Conservation (phyloP, 1,140 invertebrate species). For the Bursaphelenchus mucronatus region DNA sequence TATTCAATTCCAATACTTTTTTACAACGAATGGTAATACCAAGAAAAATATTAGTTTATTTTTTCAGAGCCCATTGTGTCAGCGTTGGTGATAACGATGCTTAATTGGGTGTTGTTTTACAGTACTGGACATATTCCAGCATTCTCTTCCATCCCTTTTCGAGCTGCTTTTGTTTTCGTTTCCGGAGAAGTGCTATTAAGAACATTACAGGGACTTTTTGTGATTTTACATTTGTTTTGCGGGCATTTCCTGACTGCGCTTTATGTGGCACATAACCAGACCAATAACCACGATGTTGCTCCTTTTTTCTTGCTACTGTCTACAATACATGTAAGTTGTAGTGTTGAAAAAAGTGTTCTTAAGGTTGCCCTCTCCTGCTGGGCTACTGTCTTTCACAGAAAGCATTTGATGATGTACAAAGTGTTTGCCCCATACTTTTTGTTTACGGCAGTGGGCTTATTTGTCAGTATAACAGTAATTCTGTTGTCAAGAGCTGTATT, state of each 20-base stretch:
- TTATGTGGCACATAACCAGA: not conserved
- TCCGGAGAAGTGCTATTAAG: constrained; percentile 37
- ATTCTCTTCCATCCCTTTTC: constrained; percentile 38
- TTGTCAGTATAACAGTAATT: constrained; percentile 27
- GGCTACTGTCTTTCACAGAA: constrained; percentile 27
- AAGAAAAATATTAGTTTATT: constrained; percentile 7
- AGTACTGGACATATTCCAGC: constrained; percentile 34
- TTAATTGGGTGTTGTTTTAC: constrained; percentile 22
- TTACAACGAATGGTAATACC: too few relatives aligned
- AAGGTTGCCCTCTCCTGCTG: constrained; percentile 23
- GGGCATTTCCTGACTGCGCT: constrained; percentile 27
- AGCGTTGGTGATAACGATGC: not conserved
- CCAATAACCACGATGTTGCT: too few relatives aligned
- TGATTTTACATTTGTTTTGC: constrained; percentile 32
- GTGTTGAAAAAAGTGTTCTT: not conserved
- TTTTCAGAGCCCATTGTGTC: constrained; percentile 11
- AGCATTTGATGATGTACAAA: constrained; percentile 43
- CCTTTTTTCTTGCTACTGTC: too few relatives aligned
- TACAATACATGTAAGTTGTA: too few relatives aligned
- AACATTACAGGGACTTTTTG: constrained; percentile 23
- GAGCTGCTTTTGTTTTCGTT: constrained; percentile 36
- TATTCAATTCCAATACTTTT: too few relatives aligned
- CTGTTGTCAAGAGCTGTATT: constrained; percentile 13
- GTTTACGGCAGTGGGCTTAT: constrained; percentile 31
- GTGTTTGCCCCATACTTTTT: constrained; percentile 45